Evolutionary conservation across 2,888 invertebrate species (phyloP).

Genomic region (Oasisia sp.): DNA sequence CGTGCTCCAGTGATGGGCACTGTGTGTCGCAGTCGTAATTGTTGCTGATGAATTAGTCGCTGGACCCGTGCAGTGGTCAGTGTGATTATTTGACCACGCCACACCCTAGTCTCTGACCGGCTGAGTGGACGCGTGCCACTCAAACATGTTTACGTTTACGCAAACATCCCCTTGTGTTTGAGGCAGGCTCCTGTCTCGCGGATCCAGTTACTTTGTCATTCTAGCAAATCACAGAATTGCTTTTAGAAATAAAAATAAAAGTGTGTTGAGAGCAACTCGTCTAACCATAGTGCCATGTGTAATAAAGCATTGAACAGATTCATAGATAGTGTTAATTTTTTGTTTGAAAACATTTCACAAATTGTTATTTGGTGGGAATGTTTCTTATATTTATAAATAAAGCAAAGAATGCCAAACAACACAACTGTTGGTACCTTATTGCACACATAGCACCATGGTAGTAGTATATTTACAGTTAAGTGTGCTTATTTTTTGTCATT

Average conservation of each 20-base stretch:
- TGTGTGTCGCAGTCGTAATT: neutral
- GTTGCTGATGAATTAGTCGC: neutral
- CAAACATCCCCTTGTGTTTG: neutral
- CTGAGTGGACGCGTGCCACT: neutral
- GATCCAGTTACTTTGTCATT: neutral
- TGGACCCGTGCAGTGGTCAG: neutral
- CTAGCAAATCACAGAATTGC: neutral
- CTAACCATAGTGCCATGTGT: neutral
- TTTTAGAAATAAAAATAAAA: neutral
- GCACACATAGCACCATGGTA: too few species aligned
- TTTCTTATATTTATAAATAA: too few species aligned
- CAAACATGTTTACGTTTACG: neutral
- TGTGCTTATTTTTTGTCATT: too few species aligned
- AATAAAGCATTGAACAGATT: neutral
- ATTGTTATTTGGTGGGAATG: too few species aligned
- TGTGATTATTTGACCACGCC: neutral
- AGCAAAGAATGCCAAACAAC: too few species aligned
- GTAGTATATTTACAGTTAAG: too few species aligned
- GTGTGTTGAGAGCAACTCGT: neutral
- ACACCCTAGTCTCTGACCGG: neutral
- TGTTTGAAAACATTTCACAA: neutral
- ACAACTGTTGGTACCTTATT: too few species aligned
- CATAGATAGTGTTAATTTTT: neutral
- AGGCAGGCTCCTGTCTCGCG: too few species aligned
- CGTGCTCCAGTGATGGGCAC: neutral